These are phyloP conservation scores for Casuarius casuarius DNA, from an alignment of 2,113 vertebrate genomes.

Conservation along the genomic window DNA sequence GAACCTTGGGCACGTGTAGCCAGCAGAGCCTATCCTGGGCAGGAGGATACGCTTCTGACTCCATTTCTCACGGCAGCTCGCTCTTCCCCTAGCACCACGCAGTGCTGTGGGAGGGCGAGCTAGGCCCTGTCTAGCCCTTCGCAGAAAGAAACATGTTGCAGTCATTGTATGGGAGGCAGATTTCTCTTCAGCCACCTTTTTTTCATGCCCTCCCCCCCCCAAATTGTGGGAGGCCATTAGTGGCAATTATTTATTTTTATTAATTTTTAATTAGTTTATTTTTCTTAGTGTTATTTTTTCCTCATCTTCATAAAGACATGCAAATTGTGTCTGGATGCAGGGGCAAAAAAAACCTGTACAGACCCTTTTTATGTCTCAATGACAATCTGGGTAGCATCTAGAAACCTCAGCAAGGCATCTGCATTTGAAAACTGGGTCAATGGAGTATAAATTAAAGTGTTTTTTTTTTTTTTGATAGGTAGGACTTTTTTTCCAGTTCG, in stretches of 20 bases:
- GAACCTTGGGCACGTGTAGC: background rate
- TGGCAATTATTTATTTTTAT: background rate
- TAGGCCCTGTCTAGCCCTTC: background rate
- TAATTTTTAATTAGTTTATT: background rate
- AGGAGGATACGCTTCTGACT: background rate
- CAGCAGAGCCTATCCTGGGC: background rate
- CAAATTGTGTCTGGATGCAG: background rate
- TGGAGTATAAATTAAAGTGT: background rate
- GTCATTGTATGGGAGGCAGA: background rate
- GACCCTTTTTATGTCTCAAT: background rate
- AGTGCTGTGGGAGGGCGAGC: background rate
- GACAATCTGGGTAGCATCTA: background rate
- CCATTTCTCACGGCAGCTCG: background rate
- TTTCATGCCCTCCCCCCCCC: too few species aligned
- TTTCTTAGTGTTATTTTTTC: background rate
- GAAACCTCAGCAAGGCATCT: background rate
- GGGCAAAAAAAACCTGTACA: background rate
- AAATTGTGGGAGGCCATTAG: background rate
- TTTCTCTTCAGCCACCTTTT: background rate
- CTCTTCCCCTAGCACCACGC: background rate
- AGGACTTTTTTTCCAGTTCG: background rate
- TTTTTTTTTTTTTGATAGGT: rapidly evolving
- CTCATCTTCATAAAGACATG: background rate
- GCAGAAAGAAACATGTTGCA: background rate
- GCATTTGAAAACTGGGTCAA: background rate